Conservation (phyloP, 2,888 invertebrate species). For the Boloria selene region DNA sequence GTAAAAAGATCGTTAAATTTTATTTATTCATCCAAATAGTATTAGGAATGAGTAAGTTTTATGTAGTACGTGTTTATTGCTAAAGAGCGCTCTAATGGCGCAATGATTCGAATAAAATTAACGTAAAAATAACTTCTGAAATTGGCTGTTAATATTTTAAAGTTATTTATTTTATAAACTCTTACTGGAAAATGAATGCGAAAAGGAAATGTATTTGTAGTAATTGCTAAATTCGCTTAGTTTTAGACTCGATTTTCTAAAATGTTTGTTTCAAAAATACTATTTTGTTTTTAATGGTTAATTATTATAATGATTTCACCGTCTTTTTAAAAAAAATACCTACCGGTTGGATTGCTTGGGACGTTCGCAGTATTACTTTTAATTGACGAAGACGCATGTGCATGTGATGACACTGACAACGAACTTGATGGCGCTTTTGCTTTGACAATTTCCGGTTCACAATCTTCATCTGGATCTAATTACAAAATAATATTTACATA, state of each 20-base stretch:
- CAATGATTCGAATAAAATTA: background rate
- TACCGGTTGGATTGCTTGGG: background rate
- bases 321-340: background rate
- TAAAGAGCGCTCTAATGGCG: background rate
- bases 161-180: too few relatives aligned
- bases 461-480: slow-evolving; percentile 25
- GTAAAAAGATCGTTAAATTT: slow-evolving; percentile 19
- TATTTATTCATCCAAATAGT: slow-evolving; percentile 14
- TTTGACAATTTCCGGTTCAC: background rate
- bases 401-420: slow-evolving; percentile 4
- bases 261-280: background rate
- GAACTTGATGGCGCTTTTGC: slow-evolving; percentile 7
- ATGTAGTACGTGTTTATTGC: slow-evolving; percentile 14
- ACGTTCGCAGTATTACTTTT: background rate
- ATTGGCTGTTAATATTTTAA: too few relatives aligned
- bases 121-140: too few relatives aligned
- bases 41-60: slow-evolving; percentile 14
- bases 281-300: too few relatives aligned
- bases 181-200: too few relatives aligned
- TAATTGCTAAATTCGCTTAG: background rate
- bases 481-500: slow-evolving; percentile 25
- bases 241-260: background rate
- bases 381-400: background rate
- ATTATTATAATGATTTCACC: background rate
- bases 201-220: too few relatives aligned